Base-by-base conservation (phyloP, 2,888 invertebrate species). In the Aphrophora alni region DNA sequence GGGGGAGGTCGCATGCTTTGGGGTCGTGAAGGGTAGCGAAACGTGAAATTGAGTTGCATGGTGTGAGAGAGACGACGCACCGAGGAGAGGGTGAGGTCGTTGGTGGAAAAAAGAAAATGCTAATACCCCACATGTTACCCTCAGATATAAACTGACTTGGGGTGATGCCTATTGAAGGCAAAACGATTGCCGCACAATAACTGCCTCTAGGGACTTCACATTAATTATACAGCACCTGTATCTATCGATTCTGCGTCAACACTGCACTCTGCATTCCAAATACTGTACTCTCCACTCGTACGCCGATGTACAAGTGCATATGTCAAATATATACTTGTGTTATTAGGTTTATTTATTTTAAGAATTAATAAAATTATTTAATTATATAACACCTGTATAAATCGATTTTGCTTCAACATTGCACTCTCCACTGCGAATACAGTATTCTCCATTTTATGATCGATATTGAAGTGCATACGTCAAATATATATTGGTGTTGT, bases 21-120 rank as follows among this genome's bases (percentile, higher is more conserved):
- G 82, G 78, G 80, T 77, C 75, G 75, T 69, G 80, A 83, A 80
- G 84, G 84, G 84, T 84, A 84, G 84, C 83, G 84, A 83, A 82
- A 82, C 83, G 84, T 84, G 83, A 84, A 84, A 84, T 84, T 83
- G 83, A 84, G 83, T 84, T 84, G 83, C 84, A 83, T 83, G 81
- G 79, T 80, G 77, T 78, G 78, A 70, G 71, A 14, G 26, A 70
- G 71, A 76, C 78, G 28, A 24, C 17, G 75, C 5, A 68, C 21
- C 38, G 2, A 10, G 68, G 75, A 44, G 73, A 51, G 51, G 68
- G 38, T 24, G 79, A 59, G 79, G 77, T 75, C 75, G 75, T 72
- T 70, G 81, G 81, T 77, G 77, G 76, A 81, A 81, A 81, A 81
- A 81, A 81, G 75, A 75, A 78, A 81, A 78, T 81, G 81, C 81